phyloP scores from a whole-genome alignment of 64 coral and sea anemone genomes.

The Catalaphyllia jardinei region DNA sequence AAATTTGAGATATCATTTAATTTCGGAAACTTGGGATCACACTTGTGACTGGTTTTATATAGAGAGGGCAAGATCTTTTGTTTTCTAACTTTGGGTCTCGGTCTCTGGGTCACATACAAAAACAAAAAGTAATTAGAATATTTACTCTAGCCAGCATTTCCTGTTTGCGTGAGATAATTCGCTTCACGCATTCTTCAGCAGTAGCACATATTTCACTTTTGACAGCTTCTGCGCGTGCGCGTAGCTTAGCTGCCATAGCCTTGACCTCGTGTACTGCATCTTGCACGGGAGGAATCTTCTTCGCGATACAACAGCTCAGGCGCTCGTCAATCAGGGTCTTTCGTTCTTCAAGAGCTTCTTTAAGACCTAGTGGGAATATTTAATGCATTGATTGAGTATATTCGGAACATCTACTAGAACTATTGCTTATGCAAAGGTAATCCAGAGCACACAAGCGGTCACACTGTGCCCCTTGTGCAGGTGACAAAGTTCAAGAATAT shows the following conservation, averaged over 20 bases:
- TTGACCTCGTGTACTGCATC: slow-evolving; percentile 93
- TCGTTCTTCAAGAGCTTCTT: slow-evolving; percentile 82
- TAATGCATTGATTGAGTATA: neutral
- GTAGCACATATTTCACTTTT: slow-evolving; percentile 77
- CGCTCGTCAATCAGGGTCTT: slow-evolving; percentile 81
- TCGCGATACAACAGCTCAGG: slow-evolving; percentile 69
- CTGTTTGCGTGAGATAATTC: slow-evolving; percentile 82
- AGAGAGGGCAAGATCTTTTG: too few species aligned
- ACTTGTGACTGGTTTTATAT: too few species aligned
- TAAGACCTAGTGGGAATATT: slow-evolving; percentile 50
- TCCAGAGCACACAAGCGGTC: too few species aligned
- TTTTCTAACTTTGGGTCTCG: too few species aligned
- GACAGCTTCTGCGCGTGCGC: slow-evolving; percentile 77
- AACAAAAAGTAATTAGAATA: neutral
- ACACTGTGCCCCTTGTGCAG: too few species aligned
- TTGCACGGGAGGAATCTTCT: slow-evolving; percentile 86
- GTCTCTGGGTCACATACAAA: neutral
- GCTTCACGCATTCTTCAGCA: slow-evolving; percentile 87
- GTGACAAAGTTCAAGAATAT: too few species aligned
- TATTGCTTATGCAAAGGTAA: neutral
- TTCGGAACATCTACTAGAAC: neutral
- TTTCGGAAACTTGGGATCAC: too few species aligned
- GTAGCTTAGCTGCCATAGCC: slow-evolving; percentile 87
- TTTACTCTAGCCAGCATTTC: slow-evolving; percentile 61
- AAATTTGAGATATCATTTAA: too few species aligned